phyloP scores from a whole-genome alignment of 2,113 vertebrate species.

The Ptychochromis oligacanthus region DNA sequence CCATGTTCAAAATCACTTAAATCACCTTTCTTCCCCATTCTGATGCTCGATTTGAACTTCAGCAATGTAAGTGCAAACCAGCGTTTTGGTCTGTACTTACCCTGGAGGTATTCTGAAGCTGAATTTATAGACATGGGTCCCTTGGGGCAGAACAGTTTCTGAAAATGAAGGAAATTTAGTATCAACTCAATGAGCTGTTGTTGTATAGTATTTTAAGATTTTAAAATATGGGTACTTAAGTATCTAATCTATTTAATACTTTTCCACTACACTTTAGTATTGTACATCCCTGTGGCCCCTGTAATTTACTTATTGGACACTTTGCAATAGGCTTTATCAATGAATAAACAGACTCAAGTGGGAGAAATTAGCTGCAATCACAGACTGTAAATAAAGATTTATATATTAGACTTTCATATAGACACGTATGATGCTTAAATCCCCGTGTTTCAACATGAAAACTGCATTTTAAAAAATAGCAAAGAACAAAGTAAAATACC shows the following conservation, averaged over 20 bases:
- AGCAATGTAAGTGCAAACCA: neutral
- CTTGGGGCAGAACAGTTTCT: slow-evolving; percentile 65
- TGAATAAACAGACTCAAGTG: neutral
- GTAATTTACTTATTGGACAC: neutral
- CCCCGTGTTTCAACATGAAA: neutral
- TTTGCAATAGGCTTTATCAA: rapidly evolving
- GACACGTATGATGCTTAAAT: neutral
- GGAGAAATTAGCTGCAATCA: neutral
- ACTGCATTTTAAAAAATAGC: neutral
- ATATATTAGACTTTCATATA: neutral
- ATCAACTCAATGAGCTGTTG: neutral
- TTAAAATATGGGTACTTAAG: neutral
- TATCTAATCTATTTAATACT: neutral
- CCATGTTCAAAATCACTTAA: neutral
- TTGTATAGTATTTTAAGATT: neutral
- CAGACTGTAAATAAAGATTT: neutral
- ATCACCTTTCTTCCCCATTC: neutral
- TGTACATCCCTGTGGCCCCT: neutral
- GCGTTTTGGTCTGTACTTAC: slow-evolving; percentile 59
- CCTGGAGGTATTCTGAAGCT: slow-evolving; percentile 66
- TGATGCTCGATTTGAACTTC: neutral
- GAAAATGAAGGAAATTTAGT: neutral
- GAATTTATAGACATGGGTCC: slow-evolving; percentile 75
- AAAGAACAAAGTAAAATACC: too few relatives aligned
- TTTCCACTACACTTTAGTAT: neutral